Base-by-base conservation (phyloP, 2,888 invertebrate species). In the Plagiodera versicolora region DNA sequence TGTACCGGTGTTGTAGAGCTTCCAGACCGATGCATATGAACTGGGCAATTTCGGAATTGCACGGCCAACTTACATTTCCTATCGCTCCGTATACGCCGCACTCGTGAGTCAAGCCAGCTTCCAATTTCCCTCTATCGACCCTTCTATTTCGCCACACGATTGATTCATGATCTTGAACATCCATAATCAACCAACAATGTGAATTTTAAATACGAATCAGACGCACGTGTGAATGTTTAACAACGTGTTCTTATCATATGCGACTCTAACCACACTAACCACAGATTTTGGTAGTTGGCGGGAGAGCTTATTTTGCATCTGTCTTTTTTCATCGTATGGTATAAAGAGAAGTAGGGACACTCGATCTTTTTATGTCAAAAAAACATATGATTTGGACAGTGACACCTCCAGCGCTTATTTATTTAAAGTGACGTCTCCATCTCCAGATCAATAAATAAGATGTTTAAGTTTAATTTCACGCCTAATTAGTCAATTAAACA, bases 61-160 rank as follows among this genome's bases (percentile, higher is more conserved):
- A 66, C 8, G 68, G 57, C 72, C 72, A 74, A 56, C 70, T 58
- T 60, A 67, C 68, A 0, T 90, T 87, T 10, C 94, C 91, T 55
- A 98, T 91, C 45, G 95, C 95, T 0, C 94, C 97, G 81, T 97
- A 97, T 32, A 98, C 92, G 0, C 97, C 98, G 77, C 97, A 98
- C 76, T 94, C 94, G 76, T 94, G 93, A 2, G 91, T 92, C 70
- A 94, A 81, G 10, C 75, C 75, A 45, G 66, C 67, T 11, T 64
- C 52, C 0, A 54, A 49, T 56, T 64, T 61, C 11, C 65, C 66
- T 58, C 70, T 60, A 32, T 61, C 60, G 10, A 52, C 9, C 51
- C 65, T 64, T 48, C 67, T 44, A 45, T 68, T 47, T 58, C 56
- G 51, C 69, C 68, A 69, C 14, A 56, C 35, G n/a, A 49, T 20